These are phyloP conservation scores for Pachyseris speciosa DNA, from an alignment of 64 coral and sea anemone genomes.

Conservation along the genomic window DNA sequence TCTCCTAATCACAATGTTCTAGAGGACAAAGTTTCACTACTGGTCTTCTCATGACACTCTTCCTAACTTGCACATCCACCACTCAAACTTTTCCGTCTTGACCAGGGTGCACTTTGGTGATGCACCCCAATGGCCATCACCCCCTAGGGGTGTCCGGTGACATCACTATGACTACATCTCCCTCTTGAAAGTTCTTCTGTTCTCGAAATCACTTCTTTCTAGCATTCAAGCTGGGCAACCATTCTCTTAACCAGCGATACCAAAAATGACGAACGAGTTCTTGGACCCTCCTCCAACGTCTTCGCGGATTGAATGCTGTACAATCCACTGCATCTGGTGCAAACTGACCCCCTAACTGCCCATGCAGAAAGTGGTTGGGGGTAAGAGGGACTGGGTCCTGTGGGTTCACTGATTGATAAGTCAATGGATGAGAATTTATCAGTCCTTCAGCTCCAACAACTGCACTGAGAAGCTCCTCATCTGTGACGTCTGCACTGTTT, in stretches of 20 bases:
- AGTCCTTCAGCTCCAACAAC: conserved; percentile 48
- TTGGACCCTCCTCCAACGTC: conserved; percentile 16
- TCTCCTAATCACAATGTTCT: conserved; percentile 26
- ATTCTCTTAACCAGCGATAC: conserved; percentile 33
- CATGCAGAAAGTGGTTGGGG: conserved; percentile 12
- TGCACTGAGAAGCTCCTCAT: conserved; percentile 14
- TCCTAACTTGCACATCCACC: conserved; percentile 27
- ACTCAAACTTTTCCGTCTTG: conserved; percentile 28
- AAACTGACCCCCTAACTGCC: not conserved
- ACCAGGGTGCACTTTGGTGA: not conserved
- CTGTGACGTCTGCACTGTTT: not conserved
- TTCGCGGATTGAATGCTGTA: conserved; percentile 7
- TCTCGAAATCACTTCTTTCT: conserved; percentile 4
- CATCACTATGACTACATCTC: conserved; percentile 26
- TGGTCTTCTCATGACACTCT: conserved; percentile 21
- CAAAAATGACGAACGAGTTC: conserved; percentile 43
- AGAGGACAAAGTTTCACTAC: conserved; percentile 42
- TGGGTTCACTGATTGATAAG: conserved; percentile 34
- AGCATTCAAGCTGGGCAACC: conserved; percentile 17
- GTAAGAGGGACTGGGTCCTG: not conserved
- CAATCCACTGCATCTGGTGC: not conserved
- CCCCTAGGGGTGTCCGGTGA: conserved; percentile 21
- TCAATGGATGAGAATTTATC: conserved; percentile 11
- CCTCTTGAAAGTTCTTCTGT: not conserved
- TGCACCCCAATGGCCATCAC: conserved; percentile 20